Conservation (phyloP, 1,140 invertebrate genomes). For the Platyura marginata region DNA sequence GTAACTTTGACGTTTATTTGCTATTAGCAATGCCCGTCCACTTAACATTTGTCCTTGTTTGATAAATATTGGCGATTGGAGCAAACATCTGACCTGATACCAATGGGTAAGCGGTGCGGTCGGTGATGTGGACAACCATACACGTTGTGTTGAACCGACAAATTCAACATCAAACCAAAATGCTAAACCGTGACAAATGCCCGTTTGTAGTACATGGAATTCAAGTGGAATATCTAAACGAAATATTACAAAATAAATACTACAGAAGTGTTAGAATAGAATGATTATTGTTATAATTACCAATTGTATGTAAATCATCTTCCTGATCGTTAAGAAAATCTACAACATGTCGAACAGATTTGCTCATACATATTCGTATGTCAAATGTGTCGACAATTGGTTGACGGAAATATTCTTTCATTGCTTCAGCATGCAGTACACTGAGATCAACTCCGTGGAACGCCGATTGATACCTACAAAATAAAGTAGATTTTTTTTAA, state of each 20-base stretch:
- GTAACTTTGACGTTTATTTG: slow-evolving; percentile 96
- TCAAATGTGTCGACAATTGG: slow-evolving; percentile 99
- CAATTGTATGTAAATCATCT: slow-evolving; percentile 86
- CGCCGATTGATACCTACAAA: slow-evolving; percentile 68
- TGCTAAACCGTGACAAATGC: slow-evolving; percentile 90
- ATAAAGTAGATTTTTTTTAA: no score
- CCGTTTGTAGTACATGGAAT: slow-evolving; percentile 83
- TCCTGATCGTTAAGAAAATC: slow-evolving; percentile 89
- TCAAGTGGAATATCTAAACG: slow-evolving; percentile 74
- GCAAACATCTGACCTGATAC: slow-evolving; percentile 96
- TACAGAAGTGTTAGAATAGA: not conserved
- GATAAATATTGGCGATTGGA: slow-evolving; percentile 86
- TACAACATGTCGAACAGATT: slow-evolving; percentile 85
- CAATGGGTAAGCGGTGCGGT: slow-evolving; percentile 98
- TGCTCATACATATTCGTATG: slow-evolving; percentile 91
- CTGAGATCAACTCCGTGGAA: slow-evolving; percentile 97
- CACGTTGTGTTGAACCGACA: slow-evolving; percentile 69
- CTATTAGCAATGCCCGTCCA: slow-evolving; percentile 72
- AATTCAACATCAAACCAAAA: slow-evolving; percentile 99
- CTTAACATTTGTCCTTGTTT: slow-evolving; percentile 85
- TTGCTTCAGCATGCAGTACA: slow-evolving; percentile 71
- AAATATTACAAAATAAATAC: not conserved
- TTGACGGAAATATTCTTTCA: slow-evolving; percentile 96
- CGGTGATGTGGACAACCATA: slow-evolving; percentile 97
- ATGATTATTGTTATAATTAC: no score